Percentiles rank a stretch among this genome's conserved stretches.
phyloP scores from a whole-genome alignment of 1,140 invertebrate genomes.

The Drosophila tropicalis region DNA sequence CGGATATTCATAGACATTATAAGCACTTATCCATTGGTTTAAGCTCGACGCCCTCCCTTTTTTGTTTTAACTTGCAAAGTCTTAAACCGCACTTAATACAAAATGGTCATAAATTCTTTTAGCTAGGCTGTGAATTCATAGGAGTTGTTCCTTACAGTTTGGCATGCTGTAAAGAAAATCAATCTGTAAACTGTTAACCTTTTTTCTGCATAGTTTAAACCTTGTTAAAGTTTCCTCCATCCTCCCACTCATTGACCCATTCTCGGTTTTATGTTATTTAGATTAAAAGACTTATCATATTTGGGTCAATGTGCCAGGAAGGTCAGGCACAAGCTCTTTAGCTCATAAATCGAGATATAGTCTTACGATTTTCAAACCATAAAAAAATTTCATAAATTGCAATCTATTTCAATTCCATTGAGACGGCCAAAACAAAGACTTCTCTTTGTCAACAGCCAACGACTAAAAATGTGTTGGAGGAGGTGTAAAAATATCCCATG shows the following conservation, averaged over 20 bases:
- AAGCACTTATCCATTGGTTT: constrained; percentile 74
- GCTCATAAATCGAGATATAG: constrained; percentile 11
- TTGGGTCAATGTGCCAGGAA: neutral
- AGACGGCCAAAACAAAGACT: constrained; percentile 28
- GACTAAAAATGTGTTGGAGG: neutral
- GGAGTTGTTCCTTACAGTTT: neutral
- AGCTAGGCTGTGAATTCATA: neutral
- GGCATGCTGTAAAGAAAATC: neutral
- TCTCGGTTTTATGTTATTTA: too few species aligned
- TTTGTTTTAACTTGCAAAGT: constrained; percentile 51
- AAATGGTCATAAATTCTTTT: constrained; percentile 1
- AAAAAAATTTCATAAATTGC: constrained; percentile 54
- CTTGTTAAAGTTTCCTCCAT: too few species aligned
- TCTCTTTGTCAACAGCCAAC: constrained; percentile 43
- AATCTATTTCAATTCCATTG: constrained; percentile 50
- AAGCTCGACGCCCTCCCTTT: constrained; percentile 61
- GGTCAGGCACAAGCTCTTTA: neutral
- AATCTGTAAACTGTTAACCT: neutral
- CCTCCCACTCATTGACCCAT: too few species aligned
- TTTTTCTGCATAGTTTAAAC: too few species aligned
- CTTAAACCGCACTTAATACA: neutral
- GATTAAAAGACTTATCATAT: neutral
- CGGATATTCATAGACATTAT: constrained; percentile 72
- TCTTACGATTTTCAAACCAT: neutral
- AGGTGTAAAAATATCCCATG: constrained; percentile 30